These are phyloP conservation scores for Cherax quadricarinatus DNA, from an alignment of 1,140 invertebrate genomes.

Conservation along the genomic window DNA sequence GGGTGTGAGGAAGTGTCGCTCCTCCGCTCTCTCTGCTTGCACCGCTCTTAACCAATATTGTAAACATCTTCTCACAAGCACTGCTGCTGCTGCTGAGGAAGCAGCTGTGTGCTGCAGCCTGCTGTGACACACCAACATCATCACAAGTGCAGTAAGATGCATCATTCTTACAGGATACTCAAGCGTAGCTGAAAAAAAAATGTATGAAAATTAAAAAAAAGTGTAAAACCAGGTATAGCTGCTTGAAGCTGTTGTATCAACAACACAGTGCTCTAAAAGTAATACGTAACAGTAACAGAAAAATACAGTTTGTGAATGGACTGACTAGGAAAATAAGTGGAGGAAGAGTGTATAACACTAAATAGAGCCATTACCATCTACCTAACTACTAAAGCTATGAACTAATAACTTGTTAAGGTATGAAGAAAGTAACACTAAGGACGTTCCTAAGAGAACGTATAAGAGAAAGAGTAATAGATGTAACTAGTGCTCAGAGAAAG, in stretches of 20 bases:
- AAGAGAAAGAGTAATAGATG: background rate
- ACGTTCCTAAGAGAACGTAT: background rate
- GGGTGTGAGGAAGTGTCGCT: conserved; percentile 40
- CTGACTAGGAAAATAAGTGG: background rate
- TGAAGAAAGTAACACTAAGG: no score
- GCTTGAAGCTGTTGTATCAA: background rate
- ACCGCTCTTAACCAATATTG: background rate
- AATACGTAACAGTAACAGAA: background rate
- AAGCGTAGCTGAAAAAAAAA: conserved; percentile 24
- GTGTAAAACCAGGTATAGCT: conserved; percentile 14
- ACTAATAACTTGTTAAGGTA: no score
- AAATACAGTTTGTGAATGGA: background rate
- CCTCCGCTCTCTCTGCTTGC: conserved; percentile 36
- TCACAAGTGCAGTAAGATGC: conserved; percentile 15
- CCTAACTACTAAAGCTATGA: no score
- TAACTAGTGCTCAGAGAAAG: background rate
- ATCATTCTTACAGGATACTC: background rate
- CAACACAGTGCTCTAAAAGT: background rate
- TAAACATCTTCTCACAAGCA: background rate
- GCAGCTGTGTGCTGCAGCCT: background rate
- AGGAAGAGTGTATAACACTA: no score
- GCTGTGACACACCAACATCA: background rate
- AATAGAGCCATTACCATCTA: no score
- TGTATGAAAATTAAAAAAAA: conserved; percentile 6
- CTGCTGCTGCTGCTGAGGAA: background rate